Conservation (phyloP, 2,113 vertebrate species). For the Potamarius usumacintae region DNA sequence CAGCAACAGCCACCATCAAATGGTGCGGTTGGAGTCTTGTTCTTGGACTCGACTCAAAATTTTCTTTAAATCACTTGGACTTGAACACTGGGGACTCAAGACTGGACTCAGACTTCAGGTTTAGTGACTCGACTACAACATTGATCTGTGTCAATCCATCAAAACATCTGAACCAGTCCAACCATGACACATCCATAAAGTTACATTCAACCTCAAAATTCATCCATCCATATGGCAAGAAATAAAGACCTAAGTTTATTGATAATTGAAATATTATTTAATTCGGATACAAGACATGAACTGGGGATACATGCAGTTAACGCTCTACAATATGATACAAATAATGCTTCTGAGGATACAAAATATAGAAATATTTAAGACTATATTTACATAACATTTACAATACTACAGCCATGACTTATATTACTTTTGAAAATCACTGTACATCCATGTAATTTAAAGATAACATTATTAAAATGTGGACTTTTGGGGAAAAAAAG, state of each 20-base stretch:
- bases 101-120: too few relatives aligned
- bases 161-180: neutral
- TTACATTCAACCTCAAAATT: neutral
- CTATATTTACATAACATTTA: slow-evolving; percentile 98
- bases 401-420: slow-evolving; percentile 76
- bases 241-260: slow-evolving; percentile 38
- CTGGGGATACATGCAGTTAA: slow-evolving; percentile 79
- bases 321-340: slow-evolving; percentile 76
- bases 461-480: slow-evolving; percentile 66
- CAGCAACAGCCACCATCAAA: too few relatives aligned
- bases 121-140: too few relatives aligned
- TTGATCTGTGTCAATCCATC: too few relatives aligned
- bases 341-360: slow-evolving; percentile 85
- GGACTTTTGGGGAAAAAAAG: slow-evolving; percentile 69
- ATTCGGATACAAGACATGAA: slow-evolving; percentile 80
- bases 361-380: slow-evolving; percentile 99
- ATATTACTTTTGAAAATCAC: slow-evolving; percentile 67
- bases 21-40: too few relatives aligned
- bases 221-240: neutral
- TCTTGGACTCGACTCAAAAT: too few relatives aligned
- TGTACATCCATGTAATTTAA: slow-evolving; percentile 74
- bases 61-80: too few relatives aligned
- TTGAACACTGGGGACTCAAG: too few relatives aligned
- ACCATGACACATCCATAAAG: neutral
- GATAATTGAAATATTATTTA: slow-evolving; percentile 75